phyloP scores from a whole-genome alignment of 2,888 invertebrate genomes.

The Gisinianus flammeolus region DNA sequence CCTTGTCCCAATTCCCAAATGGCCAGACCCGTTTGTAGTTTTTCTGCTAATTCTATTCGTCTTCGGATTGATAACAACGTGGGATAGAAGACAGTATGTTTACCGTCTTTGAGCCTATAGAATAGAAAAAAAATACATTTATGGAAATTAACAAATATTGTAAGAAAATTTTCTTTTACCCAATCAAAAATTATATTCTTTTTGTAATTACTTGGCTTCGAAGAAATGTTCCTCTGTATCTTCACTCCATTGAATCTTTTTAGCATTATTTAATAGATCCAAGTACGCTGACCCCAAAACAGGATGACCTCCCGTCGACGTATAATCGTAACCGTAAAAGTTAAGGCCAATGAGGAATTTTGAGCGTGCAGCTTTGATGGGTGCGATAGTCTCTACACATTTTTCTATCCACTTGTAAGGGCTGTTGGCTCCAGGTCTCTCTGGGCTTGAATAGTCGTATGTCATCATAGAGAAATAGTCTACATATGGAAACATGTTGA shows the following conservation, averaged over 20 bases:
- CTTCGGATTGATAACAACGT: constrained; percentile 83
- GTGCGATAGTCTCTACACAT: constrained; percentile 76
- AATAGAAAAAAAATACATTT: not conserved
- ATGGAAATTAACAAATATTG: not conserved
- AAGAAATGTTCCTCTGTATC: constrained; percentile 82
- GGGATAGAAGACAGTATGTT: constrained; percentile 85
- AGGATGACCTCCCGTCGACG: constrained; percentile 71
- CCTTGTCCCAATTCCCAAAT: constrained; percentile 98
- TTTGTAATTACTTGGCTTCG: constrained; percentile 75
- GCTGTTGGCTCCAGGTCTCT: constrained; percentile 87
- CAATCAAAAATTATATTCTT: not conserved
- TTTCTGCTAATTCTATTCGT: constrained; percentile 77
- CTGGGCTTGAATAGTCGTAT: constrained; percentile 86
- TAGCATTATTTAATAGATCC: constrained; percentile 74
- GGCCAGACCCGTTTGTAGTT: constrained; percentile 73
- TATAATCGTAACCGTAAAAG: constrained; percentile 91
- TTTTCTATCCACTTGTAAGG: constrained; percentile 81
- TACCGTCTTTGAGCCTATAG: constrained; percentile 70
- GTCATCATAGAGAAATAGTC: constrained; percentile 95
- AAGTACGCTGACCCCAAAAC: constrained; percentile 81
- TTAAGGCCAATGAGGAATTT: constrained; percentile 90
- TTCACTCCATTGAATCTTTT: constrained; percentile 78
- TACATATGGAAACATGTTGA: constrained; percentile 76
- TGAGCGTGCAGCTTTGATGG: constrained; percentile 67
- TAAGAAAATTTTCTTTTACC: not conserved